Conservation (phyloP, 2,113 vertebrate species). For the Eulemur macaco region DNA sequence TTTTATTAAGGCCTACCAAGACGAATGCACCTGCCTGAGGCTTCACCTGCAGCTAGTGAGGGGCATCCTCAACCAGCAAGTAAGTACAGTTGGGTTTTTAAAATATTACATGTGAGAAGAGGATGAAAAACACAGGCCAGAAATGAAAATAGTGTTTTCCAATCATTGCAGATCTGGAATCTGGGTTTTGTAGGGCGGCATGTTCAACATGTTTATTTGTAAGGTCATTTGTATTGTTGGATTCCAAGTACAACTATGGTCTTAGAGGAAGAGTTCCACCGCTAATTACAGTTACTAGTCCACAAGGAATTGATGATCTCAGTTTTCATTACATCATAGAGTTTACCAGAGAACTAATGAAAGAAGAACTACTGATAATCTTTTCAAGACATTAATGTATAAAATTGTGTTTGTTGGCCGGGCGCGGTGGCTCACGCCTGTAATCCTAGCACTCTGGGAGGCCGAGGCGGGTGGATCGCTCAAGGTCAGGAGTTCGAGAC, state of each 20-base stretch:
- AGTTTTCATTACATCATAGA: neutral
- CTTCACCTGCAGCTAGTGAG: constrained; percentile 83
- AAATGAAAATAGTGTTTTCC: neutral
- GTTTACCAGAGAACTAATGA: neutral
- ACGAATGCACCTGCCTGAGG: constrained; percentile 81
- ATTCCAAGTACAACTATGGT: neutral
- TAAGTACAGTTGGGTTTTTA: constrained; percentile 60
- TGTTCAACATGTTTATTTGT: neutral
- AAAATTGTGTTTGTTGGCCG: neutral
- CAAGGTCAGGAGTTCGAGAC: no score
- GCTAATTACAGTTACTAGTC: neutral
- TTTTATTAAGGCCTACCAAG: constrained; percentile 82
- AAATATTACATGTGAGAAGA: neutral
- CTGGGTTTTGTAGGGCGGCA: neutral
- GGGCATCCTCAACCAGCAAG: constrained; percentile 80
- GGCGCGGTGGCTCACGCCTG: no score
- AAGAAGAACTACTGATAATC: neutral
- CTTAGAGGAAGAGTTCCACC: neutral
- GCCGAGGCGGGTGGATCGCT: no score
- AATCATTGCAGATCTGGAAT: neutral
- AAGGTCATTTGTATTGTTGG: neutral
- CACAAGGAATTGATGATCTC: neutral
- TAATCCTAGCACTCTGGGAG: no score
- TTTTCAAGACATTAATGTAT: neutral
- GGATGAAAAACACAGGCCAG: neutral